Conservation (phyloP, 1,140 invertebrate genomes). For the Patella vulgata region DNA sequence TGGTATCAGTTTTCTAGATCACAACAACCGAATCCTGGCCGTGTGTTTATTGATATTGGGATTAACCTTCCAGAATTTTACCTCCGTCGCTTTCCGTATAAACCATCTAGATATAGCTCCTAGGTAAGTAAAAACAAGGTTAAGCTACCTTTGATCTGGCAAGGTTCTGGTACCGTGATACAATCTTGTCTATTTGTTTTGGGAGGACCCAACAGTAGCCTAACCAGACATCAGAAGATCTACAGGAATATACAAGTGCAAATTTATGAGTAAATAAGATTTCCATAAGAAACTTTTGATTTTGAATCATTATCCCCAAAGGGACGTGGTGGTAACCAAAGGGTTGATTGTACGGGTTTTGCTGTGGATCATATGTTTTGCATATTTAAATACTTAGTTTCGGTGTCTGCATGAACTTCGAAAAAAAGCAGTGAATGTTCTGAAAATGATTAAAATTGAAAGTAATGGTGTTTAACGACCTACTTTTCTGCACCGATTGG, state of each 20-base stretch:
- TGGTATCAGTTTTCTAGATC: slow-evolving; percentile 18
- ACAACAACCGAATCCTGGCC: neutral
- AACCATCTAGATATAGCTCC: slow-evolving; percentile 33
- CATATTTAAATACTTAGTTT: too few relatives aligned
- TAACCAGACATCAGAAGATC: neutral
- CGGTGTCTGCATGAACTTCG: too few relatives aligned
- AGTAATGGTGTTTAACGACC: too few relatives aligned
- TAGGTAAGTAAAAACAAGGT: slow-evolving; percentile 15
- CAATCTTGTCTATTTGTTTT: neutral
- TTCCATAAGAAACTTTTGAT: neutral
- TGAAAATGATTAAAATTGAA: too few relatives aligned
- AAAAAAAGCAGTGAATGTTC: too few relatives aligned
- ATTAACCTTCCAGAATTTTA: slow-evolving; percentile 26
- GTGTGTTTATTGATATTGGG: slow-evolving; percentile 22
- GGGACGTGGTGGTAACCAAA: too few relatives aligned
- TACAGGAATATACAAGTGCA: neutral
- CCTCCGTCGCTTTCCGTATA: slow-evolving; percentile 31
- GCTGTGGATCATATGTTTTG: too few relatives aligned
- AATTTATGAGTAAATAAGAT: neutral
- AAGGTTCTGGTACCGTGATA: neutral
- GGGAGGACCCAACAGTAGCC: neutral
- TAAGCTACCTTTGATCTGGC: neutral
- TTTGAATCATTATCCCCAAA: neutral
- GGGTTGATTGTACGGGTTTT: too few relatives aligned
- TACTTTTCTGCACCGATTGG: too few relatives aligned